Percentiles rank a stretch among this genome's conserved stretches.
Conservation (phyloP, 2,797 vertebrate species). For the Percopsis omiscomaycus region DNA sequence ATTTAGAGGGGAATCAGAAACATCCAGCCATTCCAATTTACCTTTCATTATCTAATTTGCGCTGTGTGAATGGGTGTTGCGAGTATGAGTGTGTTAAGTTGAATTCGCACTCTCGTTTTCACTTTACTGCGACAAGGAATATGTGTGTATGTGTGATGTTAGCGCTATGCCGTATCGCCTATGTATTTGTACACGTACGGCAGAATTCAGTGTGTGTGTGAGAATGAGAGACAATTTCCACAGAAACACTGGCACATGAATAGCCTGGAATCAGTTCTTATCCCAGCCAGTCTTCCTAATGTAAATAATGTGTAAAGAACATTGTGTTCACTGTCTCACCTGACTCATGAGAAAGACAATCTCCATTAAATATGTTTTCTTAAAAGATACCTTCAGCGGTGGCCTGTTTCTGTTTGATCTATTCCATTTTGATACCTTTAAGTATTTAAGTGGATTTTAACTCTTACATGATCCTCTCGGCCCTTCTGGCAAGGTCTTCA, state of each 20-base stretch:
- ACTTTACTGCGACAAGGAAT: background rate
- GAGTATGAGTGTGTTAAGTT: background rate
- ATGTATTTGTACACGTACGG: background rate
- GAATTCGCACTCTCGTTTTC: conserved; percentile 1
- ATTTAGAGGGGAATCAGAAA: background rate
- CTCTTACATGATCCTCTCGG: conserved; percentile 18
- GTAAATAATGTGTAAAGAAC: conserved; percentile 60
- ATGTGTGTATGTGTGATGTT: conserved; percentile 6
- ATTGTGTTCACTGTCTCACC: conserved; percentile 52
- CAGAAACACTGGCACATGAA: conserved; percentile 5
- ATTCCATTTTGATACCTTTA: background rate
- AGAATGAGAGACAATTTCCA: conserved; percentile 15
- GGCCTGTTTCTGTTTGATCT: background rate
- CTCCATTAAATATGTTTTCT: background rate
- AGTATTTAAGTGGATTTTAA: conserved; percentile 10
- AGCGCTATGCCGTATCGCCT: background rate
- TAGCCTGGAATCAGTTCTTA: conserved; percentile 58
- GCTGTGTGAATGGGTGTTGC: background rate
- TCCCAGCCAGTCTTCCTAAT: conserved; percentile 56
- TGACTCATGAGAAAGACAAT: background rate
- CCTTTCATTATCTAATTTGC: background rate
- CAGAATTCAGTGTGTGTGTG: conserved; percentile 7
- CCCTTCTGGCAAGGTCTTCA: conserved; percentile 10
- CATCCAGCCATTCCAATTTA: background rate
- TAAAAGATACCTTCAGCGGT: background rate